Base-by-base conservation (phyloP, 2,797 vertebrate species). In the Hypotaenidia philippensis region DNA sequence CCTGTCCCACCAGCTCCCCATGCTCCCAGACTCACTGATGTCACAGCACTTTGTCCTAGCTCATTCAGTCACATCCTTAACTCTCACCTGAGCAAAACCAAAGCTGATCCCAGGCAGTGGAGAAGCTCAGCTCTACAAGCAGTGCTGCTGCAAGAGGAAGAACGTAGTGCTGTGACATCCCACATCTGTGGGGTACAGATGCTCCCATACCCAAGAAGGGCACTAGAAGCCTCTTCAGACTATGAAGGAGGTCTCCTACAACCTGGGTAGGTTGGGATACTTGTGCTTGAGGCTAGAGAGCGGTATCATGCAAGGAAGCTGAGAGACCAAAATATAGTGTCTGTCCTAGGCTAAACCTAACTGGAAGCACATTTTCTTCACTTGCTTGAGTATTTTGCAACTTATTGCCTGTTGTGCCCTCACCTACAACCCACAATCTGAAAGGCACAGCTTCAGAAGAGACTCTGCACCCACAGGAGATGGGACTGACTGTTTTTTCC, bases 281-380 rank as follows among this genome's bases (percentile, higher is more conserved):
- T 21, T 22, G 17, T 15, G 3, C 36, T 55, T 36, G 41, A 88
- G 20, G 23, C 25, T 27, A 8, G 6, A 45, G 40, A 78, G 23
- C 3, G 32, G 50, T 3, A 60, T 52, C 25, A 34, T 9, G 9
- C 1, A 27, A 32, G 78, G 31, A 22, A 83, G 25, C 57, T 18
- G 45, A 57, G 26, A 27, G 15, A 41, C 13, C 56, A 45, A 49
- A 49, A 57, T 4, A 52, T 14, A 3, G 36, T 1, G 6, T 6
- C 6, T 1, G 61, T 45, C 4, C 69, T 18, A 6, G 0, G 13
- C 7, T 36, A 15, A 72, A 12, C 29, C 27, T n/a, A 1, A 57
- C 47, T 4, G 1, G 8, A 50, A 72, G 19, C 9, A n/a, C 27
- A 4, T 65, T 64, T 55, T 32, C 15, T 45, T n/a, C 18, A 14